phyloP scores from a whole-genome alignment of 2,888 invertebrate species.

The Pardosa pseudoannulata region DNA sequence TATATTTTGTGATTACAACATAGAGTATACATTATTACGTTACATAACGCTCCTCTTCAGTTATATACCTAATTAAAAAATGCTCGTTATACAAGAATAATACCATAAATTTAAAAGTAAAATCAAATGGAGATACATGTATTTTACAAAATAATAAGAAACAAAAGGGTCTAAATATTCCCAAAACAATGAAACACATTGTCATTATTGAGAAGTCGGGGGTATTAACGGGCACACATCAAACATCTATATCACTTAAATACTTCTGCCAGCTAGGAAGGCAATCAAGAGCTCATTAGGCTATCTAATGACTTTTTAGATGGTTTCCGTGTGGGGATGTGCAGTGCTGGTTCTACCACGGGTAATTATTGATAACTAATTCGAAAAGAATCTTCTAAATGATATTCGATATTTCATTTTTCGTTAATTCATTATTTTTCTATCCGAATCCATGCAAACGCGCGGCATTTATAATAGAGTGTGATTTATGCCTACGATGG shows the following conservation, averaged over 20 bases:
- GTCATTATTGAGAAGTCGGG: too few relatives aligned
- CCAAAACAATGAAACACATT: too few relatives aligned
- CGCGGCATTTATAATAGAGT: neutral
- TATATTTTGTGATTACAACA: too few relatives aligned
- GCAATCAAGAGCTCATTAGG: conserved; percentile 12
- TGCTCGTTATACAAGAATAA: too few relatives aligned
- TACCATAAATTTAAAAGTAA: too few relatives aligned
- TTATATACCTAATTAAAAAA: too few relatives aligned
- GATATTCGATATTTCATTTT: conserved; percentile 9
- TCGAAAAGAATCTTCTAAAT: conserved; percentile 1
- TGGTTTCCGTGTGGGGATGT: neutral
- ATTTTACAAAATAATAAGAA: too few relatives aligned
- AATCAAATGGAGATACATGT: too few relatives aligned
- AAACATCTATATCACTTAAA: neutral
- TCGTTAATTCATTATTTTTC: neutral
- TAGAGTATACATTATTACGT: too few relatives aligned
- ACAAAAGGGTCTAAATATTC: too few relatives aligned
- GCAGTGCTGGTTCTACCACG: neutral
- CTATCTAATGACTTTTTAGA: neutral
- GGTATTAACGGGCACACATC: neutral
- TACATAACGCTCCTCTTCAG: too few relatives aligned
- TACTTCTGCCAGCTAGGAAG: neutral
- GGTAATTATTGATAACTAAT: conserved; percentile 15
- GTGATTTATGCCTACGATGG: neutral
- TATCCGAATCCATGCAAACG: neutral